Evolutionary conservation across 2,888 invertebrate genomes (phyloP).

Genomic region (Drosophila colorata): DNA sequence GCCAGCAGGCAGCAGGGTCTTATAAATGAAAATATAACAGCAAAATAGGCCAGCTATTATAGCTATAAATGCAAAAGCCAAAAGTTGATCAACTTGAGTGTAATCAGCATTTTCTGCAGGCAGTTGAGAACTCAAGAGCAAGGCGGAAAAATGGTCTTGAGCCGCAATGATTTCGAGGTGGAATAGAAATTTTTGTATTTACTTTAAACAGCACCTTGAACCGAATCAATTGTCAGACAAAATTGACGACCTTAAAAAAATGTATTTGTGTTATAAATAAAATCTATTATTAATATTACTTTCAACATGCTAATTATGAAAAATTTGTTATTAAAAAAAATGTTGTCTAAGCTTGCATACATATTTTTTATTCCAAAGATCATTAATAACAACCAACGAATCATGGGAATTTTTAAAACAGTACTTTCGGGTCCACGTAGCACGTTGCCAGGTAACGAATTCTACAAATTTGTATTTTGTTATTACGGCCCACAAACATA

Average conservation of each 20-base stretch:
- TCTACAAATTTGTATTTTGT: not conserved
- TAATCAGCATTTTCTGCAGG: not conserved
- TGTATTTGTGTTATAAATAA: too few relatives aligned
- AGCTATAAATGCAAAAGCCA: slow-evolving; percentile 5
- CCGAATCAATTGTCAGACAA: too few relatives aligned
- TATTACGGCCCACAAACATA: slow-evolving; percentile 25
- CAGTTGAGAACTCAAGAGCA: not conserved
- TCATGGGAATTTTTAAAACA: not conserved
- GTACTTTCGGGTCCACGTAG: not conserved
- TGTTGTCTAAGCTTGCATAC: too few relatives aligned
- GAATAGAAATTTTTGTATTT: too few relatives aligned
- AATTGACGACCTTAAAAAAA: too few relatives aligned
- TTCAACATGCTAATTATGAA: too few relatives aligned
- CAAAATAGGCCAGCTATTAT: slow-evolving; percentile 28
- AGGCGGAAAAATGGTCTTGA: not conserved
- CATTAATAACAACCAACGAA: not conserved
- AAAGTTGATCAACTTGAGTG: slow-evolving; percentile 29
- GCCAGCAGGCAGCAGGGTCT: slow-evolving; percentile 6
- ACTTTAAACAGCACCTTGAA: too few relatives aligned
- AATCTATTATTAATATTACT: too few relatives aligned
- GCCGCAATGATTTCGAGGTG: too few relatives aligned
- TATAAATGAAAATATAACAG: slow-evolving; percentile 50
- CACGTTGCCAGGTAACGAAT: slow-evolving; percentile 1
- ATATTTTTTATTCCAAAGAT: too few relatives aligned
- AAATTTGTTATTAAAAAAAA: too few relatives aligned